Evolutionary conservation across 1,140 invertebrate genomes (phyloP).

Genomic region (Drosophila teissieri): DNA sequence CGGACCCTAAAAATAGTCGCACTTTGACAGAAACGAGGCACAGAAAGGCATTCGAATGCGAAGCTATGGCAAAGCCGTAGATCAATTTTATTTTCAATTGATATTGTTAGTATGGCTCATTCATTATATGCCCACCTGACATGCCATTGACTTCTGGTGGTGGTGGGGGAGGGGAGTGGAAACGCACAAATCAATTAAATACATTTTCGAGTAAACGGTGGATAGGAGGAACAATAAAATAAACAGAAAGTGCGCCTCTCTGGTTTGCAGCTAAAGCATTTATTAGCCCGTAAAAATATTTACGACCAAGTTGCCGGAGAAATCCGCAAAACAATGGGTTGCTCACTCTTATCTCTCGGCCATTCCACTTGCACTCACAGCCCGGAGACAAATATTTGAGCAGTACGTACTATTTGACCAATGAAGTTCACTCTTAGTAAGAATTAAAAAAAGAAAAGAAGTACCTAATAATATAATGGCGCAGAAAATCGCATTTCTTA

Average conservation of each 20-base stretch:
- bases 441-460: not conserved
- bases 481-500: not conserved
- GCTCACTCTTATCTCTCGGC: constrained; percentile 5
- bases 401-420: constrained; percentile 2
- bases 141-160: constrained; percentile 49
- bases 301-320: constrained; percentile 25
- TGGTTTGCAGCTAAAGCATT: constrained; percentile 65
- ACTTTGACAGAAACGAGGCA: not conserved
- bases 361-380: not conserved
- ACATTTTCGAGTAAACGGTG: constrained; percentile 1
- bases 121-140: constrained; percentile 48
- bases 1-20: not conserved
- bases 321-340: not conserved
- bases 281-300: constrained; percentile 65
- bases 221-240: constrained; percentile 19
- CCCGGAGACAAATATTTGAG: constrained; percentile 20
- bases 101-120: constrained; percentile 33
- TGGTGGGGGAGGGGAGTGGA: not conserved
- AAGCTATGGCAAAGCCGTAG: constrained; percentile 20
- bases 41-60: not conserved
- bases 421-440: constrained; percentile 4
- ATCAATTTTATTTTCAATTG: constrained; percentile 55
- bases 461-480: not conserved
- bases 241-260: constrained; percentile 14
- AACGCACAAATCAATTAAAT: constrained; percentile 26